Evolutionary conservation across 1,140 invertebrate genomes (phyloP), one percentile per base, ranked within the genome.

Genomic region (Drosophila teissieri): DNA sequence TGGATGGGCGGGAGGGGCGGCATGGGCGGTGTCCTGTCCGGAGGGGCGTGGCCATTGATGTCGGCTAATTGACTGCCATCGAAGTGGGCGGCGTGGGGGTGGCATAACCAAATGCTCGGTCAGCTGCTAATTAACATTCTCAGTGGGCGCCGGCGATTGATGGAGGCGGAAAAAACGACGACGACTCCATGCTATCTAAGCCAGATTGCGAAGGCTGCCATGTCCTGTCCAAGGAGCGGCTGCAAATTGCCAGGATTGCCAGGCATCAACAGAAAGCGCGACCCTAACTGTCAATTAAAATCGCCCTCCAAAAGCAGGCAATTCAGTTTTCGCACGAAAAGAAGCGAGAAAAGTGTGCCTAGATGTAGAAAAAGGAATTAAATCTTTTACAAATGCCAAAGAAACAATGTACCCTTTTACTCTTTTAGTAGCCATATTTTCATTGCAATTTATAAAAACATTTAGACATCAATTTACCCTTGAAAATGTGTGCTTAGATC

Each of bases 1-100:
- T 44, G 37, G n/a, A n/a, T n/a, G n/a, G n/a, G n/a, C n/a, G n/a
- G n/a, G n/a, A n/a, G n/a, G n/a, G n/a, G n/a, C n/a, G n/a, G n/a
- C n/a, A n/a, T n/a, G 45, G 27, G 22, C 12, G 19, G n/a, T 7
- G 22, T 27, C 51, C 17, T 44, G 42, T 61, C 40, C n/a, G 10
- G 14, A 12, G 14, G 45, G 61, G 57, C 55, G 64, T 46, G 49
- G 58, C 73, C 55, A 83, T 82, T 69, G 58, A 69, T 69, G 62
- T 39, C 69, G 39, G 75, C 62, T 83, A 82, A 83, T 78, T 82
- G 80, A 57, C 80, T 69, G 74, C 22, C 17, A 63, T 51, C 77
- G 27, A 27, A 27, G 31, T 44, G 45, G 24, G 57, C n/a, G 52
- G 36, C n/a, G n/a, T 6, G 14, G 34, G 11, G 36, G 14, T 39